Base-by-base conservation (phyloP, 2,113 vertebrate species). In the Rhodinocichla rosea region DNA sequence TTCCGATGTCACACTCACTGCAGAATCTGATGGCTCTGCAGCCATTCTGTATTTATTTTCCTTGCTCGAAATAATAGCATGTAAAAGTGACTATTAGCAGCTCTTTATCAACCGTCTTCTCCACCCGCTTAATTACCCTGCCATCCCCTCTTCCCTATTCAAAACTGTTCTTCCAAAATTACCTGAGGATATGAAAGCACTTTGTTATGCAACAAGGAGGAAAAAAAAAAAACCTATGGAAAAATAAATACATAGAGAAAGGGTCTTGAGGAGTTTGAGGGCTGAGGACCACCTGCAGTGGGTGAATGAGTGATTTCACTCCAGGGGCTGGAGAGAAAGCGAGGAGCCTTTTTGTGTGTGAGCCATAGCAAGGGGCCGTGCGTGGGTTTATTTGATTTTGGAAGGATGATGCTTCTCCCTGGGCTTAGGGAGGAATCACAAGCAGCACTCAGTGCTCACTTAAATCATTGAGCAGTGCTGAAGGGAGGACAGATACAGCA, bases 81-180 rank as follows among this genome's bases (percentile, higher is more conserved):
- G 65, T 64, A 76, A 89, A 94, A 81, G 77, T 76, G 53, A 68
- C 68, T 53, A 89, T 92, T 95, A 90, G 39, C n/a, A 92, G 28
- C 40, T 87, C 68, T 81, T 93, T 75, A 90, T 78, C 82, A 64
- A 13, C 44, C 21, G 37, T 53, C 42, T 52, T 86, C 56, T 35
- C 60, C 83, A 81, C 52, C 74, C 47, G 7, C n/a, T 27, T 95
- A 86, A 92, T 84, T 81, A 83, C 56, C 44, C 14, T 55, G 23
- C 24, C 26, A 33, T 37, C 56, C 45, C 2, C 5, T 80, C 42
- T 63, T 91, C 75, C 86, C 60, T 75, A 9, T 56, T 88, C 32
- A 74, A 83, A 95, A 83, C 50, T 44, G 15, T 1, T 75, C 71
- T 60, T 74, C 67, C 63, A 70, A 70, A 95, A 84, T 85, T 50